Evolutionary conservation across 2,888 invertebrate species (phyloP), one percentile per base, ranked within the genome.

Genomic region (Agriotes lineatus): DNA sequence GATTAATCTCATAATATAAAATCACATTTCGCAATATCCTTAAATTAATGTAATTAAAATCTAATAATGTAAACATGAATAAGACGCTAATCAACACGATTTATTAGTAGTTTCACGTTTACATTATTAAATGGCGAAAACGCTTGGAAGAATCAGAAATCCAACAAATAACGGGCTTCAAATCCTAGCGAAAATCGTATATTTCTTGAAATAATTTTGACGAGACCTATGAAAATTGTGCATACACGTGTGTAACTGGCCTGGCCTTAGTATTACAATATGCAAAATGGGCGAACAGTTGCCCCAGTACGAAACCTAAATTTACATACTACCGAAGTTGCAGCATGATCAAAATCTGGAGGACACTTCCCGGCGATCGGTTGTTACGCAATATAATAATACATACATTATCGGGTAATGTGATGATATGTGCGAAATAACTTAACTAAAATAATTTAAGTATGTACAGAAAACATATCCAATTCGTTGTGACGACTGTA

Each of bases 1-100:
- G 68, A 68, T 58, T 68, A 68, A 68, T 68, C 68, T 68, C 68
- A 58, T 68, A 52, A 59, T 67, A 67, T 63, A 63, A 68, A 68
- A 68, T 68, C 68, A 68, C 68, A 68, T 59, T 68, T 68, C 39
- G 63, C 44, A 60, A 37, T 64, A 52, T 44, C 50, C 64, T 57
- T 68, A n/a, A n/a, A n/a, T n/a, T n/a, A 63, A 35, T 39, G 48
- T 61, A 65, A 39, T 58, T n/a, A 37, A n/a, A 52, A 20, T 50
- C 44, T 33, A 60, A 62, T 54, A 62, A 63, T 54, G 56, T 52
- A 63, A 63, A 54, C 33, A 63, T 63, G 62, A 62, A 25, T 22
- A 25, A 39, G 7, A 44, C 2, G 12, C 16, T 44, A 19, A 44
- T 10, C 7, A 44, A 16, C 16, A 19, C 16, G 44, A 14, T 44